Conservation (phyloP, 2,888 invertebrate species). For the Lottia scabra region DNA sequence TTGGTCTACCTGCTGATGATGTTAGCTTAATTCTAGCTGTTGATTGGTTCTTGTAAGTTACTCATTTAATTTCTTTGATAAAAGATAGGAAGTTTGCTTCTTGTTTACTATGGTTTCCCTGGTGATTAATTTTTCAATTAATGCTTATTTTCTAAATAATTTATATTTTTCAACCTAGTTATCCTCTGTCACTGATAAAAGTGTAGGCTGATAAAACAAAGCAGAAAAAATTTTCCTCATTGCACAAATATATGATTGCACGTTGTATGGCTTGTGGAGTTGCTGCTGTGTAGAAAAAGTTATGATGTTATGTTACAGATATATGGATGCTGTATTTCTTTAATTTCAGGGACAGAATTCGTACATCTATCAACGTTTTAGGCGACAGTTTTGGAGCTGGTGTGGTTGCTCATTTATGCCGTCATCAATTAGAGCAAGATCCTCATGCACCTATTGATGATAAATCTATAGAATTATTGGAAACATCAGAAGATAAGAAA, state of each 20-base stretch:
- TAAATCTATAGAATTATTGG: neutral
- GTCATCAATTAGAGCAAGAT: constrained; percentile 67
- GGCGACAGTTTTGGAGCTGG: constrained; percentile 75
- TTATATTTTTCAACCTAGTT: too few species aligned
- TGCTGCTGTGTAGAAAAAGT: too few species aligned
- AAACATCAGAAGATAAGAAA: neutral
- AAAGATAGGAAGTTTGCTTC: neutral
- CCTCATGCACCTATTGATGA: constrained; percentile 36
- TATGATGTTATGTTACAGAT: too few species aligned
- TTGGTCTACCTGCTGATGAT: constrained; percentile 77
- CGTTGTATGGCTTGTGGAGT: too few species aligned
- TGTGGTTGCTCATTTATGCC: constrained; percentile 72
- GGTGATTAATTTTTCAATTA: too few species aligned
- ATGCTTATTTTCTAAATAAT: too few species aligned
- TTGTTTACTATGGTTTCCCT: too few species aligned
- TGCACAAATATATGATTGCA: too few species aligned
- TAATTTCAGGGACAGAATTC: constrained; percentile 71
- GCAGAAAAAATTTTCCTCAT: too few species aligned
- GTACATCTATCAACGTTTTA: constrained; percentile 74
- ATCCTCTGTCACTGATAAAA: too few species aligned
- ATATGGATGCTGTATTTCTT: too few species aligned
- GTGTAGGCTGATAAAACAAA: too few species aligned
- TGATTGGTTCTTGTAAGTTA: constrained; percentile 77
- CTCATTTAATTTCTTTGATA: neutral
- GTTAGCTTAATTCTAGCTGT: constrained; percentile 77